Base-by-base conservation (phyloP, 1,140 invertebrate genomes). In the Drosophila cardini region DNA sequence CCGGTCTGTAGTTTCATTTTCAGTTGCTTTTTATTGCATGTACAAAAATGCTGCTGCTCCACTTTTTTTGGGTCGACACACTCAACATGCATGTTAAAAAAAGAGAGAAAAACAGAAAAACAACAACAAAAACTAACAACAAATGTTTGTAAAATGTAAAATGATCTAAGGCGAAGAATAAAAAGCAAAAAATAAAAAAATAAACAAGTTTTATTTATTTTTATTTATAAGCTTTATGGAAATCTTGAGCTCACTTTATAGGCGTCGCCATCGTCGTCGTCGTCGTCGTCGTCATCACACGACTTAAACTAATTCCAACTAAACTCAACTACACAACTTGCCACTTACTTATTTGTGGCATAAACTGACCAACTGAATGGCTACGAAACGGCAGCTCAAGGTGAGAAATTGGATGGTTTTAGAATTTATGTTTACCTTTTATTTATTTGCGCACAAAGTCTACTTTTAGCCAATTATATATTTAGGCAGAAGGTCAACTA, bases 191-290 rank as follows among this genome's bases (percentile, higher is more conserved):
- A 65, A 79, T 71, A 67, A 67, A 55, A 65, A 32, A 65, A 79
- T 71, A 67, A 86, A 86, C 83, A 77, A 79, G 83, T 89, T 76
- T 46, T 69, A 72, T 55, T 55, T 79, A 52, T 11, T 62, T 84
- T 83, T 76, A 80, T 83, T 64, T 84, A 83, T 69, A 58, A 76
- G 76, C 65, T 78, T 77, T 85, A 84, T 84, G 81, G 73, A 77
- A 84, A 84, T 85, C 73, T 71, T 67, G 64, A 77, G 68, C 56
- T 63, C 45, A 58, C 21, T 67, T 63, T 74, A 63, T 52, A 85
- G 76, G 81, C 81, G 81, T 84, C 72, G 21, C 21, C 21, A 5
- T 26, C 21, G 21, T 26, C 21, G 21, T 26, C 21, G 0, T 26
- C 21, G 21, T 21, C 21, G 1, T 21, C 21, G 21, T 21, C 21